Evolutionary conservation across 2,113 vertebrate species (phyloP).

Genomic region (Anoplopoma fimbria): DNA sequence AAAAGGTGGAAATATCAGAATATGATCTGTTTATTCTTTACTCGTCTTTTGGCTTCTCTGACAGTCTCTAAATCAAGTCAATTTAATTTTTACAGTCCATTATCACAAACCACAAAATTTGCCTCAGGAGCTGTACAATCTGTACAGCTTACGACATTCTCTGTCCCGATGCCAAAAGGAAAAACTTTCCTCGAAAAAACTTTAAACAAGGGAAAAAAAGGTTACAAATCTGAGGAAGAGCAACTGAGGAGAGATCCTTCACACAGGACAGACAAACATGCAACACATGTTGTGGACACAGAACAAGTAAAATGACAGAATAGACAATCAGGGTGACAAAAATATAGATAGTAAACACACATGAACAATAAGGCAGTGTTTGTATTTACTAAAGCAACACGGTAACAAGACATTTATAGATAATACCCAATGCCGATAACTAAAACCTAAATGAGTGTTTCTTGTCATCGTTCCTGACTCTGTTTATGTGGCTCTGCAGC

Average conservation of each 20-base stretch:
- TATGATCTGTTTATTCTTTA: background rate
- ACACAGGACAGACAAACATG: background rate
- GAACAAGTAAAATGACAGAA: background rate
- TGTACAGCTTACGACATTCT: background rate
- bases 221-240: background rate
- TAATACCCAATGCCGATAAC: background rate
- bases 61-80: background rate
- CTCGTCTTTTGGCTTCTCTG: background rate
- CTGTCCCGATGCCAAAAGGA: background rate
- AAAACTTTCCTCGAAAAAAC: background rate
- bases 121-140: background rate
- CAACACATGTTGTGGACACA: background rate
- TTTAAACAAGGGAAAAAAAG: background rate
- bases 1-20: background rate
- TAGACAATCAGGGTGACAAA: background rate
- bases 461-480: background rate
- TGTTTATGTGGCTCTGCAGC: slow-evolving; percentile 78
- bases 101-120: background rate
- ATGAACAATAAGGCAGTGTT: background rate
- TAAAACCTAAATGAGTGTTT: slow-evolving; percentile 1
- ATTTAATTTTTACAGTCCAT: background rate
- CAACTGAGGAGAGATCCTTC: background rate
- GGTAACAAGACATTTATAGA: background rate
- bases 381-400: slow-evolving; percentile 4
- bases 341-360: background rate